These are phyloP conservation scores for Argopecten irradians DNA, from an alignment of 1,140 invertebrate species.

Conservation along the genomic window DNA sequence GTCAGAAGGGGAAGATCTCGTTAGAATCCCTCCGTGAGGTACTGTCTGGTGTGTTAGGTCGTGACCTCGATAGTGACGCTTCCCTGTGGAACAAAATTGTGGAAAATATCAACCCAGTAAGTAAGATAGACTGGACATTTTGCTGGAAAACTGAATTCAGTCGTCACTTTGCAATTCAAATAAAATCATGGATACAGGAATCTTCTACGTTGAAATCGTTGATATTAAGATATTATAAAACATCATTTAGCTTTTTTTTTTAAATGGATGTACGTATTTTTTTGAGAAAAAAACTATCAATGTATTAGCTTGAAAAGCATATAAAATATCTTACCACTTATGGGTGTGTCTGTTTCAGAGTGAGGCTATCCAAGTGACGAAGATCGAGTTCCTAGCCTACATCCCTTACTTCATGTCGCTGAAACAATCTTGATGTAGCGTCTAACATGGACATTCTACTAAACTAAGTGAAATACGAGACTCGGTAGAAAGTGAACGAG, in stretches of 20 bases:
- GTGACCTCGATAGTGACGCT: conserved; percentile 51
- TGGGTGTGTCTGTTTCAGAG: conserved; percentile 61
- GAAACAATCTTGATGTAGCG: conserved; percentile 29
- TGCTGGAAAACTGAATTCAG: not conserved
- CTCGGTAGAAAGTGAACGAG: not conserved
- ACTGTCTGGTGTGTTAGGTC: conserved; percentile 52
- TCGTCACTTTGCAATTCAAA: too few relatives aligned
- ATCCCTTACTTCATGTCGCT: conserved; percentile 62
- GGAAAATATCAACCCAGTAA: conserved; percentile 58
- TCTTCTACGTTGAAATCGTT: too few relatives aligned
- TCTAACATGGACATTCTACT: not conserved
- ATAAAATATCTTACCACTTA: too few relatives aligned
- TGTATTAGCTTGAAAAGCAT: too few relatives aligned
- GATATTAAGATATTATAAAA: too few relatives aligned
- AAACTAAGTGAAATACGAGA: not conserved
- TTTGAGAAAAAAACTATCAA: too few relatives aligned
- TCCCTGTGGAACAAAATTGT: conserved; percentile 54
- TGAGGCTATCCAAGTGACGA: conserved; percentile 55
- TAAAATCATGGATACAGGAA: too few relatives aligned
- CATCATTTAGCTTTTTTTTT: too few relatives aligned
- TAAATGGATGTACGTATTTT: too few relatives aligned
- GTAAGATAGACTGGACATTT: not conserved
- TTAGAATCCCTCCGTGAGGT: conserved; percentile 62
- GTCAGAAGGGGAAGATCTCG: conserved; percentile 61
- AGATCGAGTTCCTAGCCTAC: conserved; percentile 65